Base-by-base conservation (phyloP, 2,888 invertebrate genomes). In the Epicampocera succincta region DNA sequence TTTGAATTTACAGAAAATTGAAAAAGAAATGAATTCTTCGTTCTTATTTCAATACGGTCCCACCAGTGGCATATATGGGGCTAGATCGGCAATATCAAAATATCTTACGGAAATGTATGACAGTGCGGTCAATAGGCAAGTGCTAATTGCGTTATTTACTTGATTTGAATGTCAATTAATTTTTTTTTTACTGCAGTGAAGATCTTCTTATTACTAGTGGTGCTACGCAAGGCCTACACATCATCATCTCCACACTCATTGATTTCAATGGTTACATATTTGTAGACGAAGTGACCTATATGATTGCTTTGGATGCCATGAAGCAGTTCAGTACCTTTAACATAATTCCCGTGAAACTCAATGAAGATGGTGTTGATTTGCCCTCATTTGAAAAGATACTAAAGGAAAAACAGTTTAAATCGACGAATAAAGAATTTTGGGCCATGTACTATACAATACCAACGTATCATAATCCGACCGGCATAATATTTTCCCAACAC, bases 231-330 rank as follows among this genome's bases (percentile, higher is more conserved):
- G 94, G 94, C 0, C 85, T 94, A 2, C 93, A 93, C 85, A 85
- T 93, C 46, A 87, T 93, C 52, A 85, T 93, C 8, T 92, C 92
- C n/a, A 92, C 92, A 0, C 85, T 93, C n/a, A 84, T 94, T 19
- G 91, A 92, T 25, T 91, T 92, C 2, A 90, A 92, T 56, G 92
- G 92, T 1, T 89, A 92, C 11, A 92, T 94, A 65, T 94, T 94
- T 87, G 92, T 94, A 11, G 94, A 94, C 85, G 93, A 94, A 87
- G 93, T 92, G 13, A 93, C 94, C 0, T 94, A 94, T 85, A 94
- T 94, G 92, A 92, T 93, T 79, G 94, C 93, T 2, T 87, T 93
- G 25, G 92, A 92, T 44, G 89, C 90, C 12, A 92, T 94, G 80
- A 90, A 90, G 75, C 92, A 93, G 83, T 94, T 93, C 84, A 91